Evolutionary conservation across 2,113 vertebrate species (phyloP).

Genomic region (Catharus bicknelli): DNA sequence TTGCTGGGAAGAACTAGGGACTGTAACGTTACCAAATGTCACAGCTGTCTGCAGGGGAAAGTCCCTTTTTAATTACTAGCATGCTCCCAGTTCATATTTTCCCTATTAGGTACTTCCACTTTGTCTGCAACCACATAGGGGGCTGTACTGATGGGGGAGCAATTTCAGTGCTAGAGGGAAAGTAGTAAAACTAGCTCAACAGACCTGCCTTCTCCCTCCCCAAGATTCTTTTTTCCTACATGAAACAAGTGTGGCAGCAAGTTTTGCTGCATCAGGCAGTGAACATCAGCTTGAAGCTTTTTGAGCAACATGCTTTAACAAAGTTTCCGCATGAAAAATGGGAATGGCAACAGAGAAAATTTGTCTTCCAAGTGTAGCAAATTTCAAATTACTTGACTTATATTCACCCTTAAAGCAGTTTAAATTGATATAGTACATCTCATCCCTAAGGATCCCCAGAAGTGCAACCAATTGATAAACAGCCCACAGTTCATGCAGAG

Average conservation of each 20-base stretch:
- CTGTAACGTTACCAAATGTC: not conserved
- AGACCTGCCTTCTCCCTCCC: not conserved
- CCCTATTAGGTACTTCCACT: constrained; percentile 29
- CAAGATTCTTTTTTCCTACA: not conserved
- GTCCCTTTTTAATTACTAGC: constrained; percentile 27
- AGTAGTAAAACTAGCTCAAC: not conserved
- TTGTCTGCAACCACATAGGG: not conserved
- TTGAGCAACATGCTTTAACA: constrained; percentile 12
- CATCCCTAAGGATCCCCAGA: constrained; percentile 39
- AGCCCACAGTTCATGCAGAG: not conserved
- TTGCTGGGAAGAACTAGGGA: constrained; percentile 3
- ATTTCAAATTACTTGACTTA: constrained; percentile 23
- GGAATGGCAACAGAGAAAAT: constrained; percentile 21
- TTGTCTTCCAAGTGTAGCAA: not conserved
- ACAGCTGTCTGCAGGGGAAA: constrained; percentile 20
- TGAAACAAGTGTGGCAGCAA: not conserved
- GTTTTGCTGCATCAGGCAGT: not conserved
- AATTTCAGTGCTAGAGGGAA: not conserved
- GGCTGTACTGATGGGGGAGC: not conserved
- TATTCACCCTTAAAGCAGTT: constrained; percentile 11
- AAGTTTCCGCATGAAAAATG: not conserved
- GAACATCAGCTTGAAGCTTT: not conserved
- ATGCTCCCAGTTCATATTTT: constrained; percentile 13
- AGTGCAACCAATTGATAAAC: not conserved
- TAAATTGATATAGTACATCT: not conserved